Evolutionary conservation across 1,140 invertebrate genomes (phyloP), one percentile per base, ranked within the genome.

Genomic region (Bradysia coprophila): DNA sequence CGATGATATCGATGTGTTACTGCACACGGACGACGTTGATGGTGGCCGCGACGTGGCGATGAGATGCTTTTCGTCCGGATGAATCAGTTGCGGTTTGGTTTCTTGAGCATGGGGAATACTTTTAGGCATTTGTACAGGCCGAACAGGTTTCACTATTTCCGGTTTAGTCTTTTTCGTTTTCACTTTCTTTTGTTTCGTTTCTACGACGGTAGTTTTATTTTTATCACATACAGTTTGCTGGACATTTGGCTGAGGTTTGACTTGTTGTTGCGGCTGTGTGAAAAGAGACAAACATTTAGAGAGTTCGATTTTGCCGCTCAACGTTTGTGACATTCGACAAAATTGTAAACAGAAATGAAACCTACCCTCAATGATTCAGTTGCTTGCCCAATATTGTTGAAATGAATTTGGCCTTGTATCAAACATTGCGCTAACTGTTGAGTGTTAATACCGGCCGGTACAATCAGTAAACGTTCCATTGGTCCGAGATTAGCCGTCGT

Each of bases 361-460:
- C 20, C 39, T 32, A 4, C 19, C 21, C 22, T 42, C 21, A 36
- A 36, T 32, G 37, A 37, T 32, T 23, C 18, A 34, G 43, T 40
- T 40, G 43, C 43, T 33, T 44, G 43, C 9, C 43, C 43, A 16
- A 58, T 55, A 43, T 61, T 58, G 22, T 61, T 56, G 4, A 61
- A 61, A 31, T 61, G 58, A 10, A 61, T 51, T 41, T 61, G 58
- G 3, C 58, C 58, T 42, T 57, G 45, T 32, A 55, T 53, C 31
- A 61, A 40, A 38, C 58, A 61, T 41, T 61, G 56, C 2, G 57
- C 56, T 46, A 61, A 32, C 43, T 61, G 58, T 24, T 60, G 58
- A 1, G 57, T 56, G 49, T 61, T 61, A 5, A 61, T 60, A 13
- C 57, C 57, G 1, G 56, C 56, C 0, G 58, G 57, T 1, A 55